Percentiles rank a stretch among this genome's conserved stretches.
Conservation (phyloP, 2,113 vertebrate species). For the Anguilla rostrata region DNA sequence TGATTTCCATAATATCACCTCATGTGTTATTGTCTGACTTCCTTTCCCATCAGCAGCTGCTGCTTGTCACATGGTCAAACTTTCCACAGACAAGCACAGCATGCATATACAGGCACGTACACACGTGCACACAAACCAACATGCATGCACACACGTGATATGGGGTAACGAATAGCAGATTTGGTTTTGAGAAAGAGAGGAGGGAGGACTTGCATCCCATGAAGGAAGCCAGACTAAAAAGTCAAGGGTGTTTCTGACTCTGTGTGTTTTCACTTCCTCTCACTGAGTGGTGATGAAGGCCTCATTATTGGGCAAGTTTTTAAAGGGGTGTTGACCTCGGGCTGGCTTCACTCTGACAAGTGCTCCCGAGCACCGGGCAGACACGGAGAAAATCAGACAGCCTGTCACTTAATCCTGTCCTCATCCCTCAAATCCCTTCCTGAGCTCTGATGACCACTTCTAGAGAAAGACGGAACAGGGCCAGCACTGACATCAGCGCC, state of each 20-base stretch:
- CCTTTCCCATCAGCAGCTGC: not conserved
- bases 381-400: not conserved
- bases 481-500: not conserved
- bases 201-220: not conserved
- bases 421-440: not conserved
- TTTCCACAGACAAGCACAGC: not conserved
- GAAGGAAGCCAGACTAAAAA: not conserved
- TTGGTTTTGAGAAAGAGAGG: no score
- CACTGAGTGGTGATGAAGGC: not conserved
- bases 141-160: not conserved
- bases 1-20: not conserved
- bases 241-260: not conserved
- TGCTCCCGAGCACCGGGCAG: not conserved
- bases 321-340: not conserved
- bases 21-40: not conserved
- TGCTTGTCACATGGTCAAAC: not conserved
- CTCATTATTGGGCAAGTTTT: not conserved
- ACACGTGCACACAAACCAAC: not conserved
- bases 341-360: not conserved
- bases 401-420: not conserved
- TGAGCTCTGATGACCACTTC: not conserved
- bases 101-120: not conserved
- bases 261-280: not conserved
- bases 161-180: no score
- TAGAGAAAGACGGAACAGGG: not conserved